phyloP scores from a whole-genome alignment of 1,140 invertebrate genomes.

The Mya arenaria region DNA sequence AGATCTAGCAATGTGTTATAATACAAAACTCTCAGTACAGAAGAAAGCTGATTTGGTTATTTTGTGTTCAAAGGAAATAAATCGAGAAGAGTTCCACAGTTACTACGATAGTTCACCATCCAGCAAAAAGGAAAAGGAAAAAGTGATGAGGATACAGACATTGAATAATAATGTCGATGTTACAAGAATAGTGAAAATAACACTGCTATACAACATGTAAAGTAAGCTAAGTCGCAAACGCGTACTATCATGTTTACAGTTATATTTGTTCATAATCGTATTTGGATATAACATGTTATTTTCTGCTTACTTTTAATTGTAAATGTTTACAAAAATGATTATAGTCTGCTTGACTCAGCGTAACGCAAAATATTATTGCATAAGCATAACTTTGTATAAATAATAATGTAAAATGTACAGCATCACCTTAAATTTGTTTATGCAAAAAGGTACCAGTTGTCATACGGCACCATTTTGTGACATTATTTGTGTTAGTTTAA shows the following conservation, averaged over 20 bases:
- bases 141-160: background rate
- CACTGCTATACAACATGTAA: background rate
- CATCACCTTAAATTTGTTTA: constrained; percentile 21
- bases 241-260: background rate
- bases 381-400: constrained; percentile 2
- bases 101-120: background rate
- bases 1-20: constrained; percentile 22
- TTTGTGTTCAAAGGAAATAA: background rate
- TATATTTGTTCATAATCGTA: background rate
- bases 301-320: constrained; percentile 11
- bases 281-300: background rate
- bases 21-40: constrained; percentile 1
- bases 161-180: background rate
- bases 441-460: constrained; percentile 12
- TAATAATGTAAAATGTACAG: constrained; percentile 27
- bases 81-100: background rate
- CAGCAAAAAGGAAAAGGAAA: background rate
- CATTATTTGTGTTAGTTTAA: background rate
- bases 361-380: background rate
- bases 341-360: background rate
- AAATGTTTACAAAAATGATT: background rate
- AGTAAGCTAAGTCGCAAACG: background rate
- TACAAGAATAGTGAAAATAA: background rate
- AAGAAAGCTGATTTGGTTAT: background rate
- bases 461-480: constrained; percentile 38